A percentile compares a stretch with the other conserved stretches of the same genome.
Conservation (phyloP, 2,113 vertebrate species). For the Platanista minor region DNA sequence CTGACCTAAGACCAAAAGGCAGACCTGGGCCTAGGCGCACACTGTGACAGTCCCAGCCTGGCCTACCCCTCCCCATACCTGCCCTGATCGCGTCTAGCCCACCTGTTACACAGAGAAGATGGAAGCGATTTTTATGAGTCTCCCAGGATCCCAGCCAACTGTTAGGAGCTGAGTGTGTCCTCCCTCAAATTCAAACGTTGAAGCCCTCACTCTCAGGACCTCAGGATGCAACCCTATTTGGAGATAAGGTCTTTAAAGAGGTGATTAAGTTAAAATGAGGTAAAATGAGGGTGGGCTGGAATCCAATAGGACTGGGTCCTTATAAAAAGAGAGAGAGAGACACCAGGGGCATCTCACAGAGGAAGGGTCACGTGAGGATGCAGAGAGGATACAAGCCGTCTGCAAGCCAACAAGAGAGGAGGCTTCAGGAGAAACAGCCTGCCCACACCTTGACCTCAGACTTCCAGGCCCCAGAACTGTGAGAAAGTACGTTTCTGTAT, state of each 20-base stretch:
- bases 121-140: not conserved
- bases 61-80: too few relatives aligned
- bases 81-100: not conserved
- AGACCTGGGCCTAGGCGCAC: not conserved
- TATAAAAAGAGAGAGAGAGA: not conserved
- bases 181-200: not conserved
- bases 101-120: not conserved
- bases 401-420: not conserved
- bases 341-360: not conserved
- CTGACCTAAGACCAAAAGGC: not conserved
- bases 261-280: not conserved
- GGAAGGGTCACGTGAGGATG: not conserved
- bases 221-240: not conserved
- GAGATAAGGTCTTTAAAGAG: not conserved
- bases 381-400: not conserved
- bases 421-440: not conserved
- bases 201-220: not conserved
- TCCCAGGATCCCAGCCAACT: not conserved
- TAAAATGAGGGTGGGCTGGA: not conserved
- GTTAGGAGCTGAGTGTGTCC: not conserved
- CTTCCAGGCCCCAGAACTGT: not conserved
- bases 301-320: not conserved
- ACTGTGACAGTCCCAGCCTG: not conserved
- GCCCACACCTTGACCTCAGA: not conserved
- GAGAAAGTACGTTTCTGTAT: not conserved